Conservation (phyloP, 2,797 vertebrate genomes). For the Acanthurus lineatus region DNA sequence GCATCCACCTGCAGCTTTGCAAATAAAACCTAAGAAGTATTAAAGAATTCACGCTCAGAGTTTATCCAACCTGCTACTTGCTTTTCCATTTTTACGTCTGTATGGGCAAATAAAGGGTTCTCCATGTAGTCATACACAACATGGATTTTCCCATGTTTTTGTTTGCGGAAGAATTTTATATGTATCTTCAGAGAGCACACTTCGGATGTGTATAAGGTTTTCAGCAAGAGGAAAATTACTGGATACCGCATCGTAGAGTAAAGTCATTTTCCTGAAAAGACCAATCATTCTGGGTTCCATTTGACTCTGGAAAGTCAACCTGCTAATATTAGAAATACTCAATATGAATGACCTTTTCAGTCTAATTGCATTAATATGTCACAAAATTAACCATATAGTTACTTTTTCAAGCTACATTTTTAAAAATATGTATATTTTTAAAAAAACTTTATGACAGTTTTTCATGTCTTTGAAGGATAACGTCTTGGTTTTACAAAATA, state of each 20-base stretch:
- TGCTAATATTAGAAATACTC: not conserved
- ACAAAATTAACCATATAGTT: not conserved
- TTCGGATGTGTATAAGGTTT: conserved; percentile 48
- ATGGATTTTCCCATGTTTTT: conserved; percentile 80
- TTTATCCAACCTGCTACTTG: conserved; percentile 69
- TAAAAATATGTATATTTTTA: not conserved
- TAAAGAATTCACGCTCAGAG: conserved; percentile 76
- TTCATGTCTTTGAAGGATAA: not conserved
- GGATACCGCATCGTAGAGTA: conserved; percentile 48
- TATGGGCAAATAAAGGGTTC: conserved; percentile 69
- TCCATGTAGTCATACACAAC: conserved; percentile 59
- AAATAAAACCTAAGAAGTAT: conserved; percentile 71
- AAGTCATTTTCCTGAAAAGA: conserved; percentile 59
- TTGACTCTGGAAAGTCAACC: not conserved
- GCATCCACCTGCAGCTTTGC: conserved; percentile 79
- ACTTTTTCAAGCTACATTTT: not conserved
- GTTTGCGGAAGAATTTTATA: conserved; percentile 78
- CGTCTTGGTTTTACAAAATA: not conserved
- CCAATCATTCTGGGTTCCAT: conserved; percentile 8
- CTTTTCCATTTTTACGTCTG: conserved; percentile 79
- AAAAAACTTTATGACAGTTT: not conserved
- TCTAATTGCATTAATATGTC: not conserved
- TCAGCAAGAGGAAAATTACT: conserved; percentile 76
- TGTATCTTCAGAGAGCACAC: conserved; percentile 62
- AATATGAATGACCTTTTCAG: not conserved